phyloP scores from a whole-genome alignment of 2,797 vertebrate species.

The Decapterus maruadsi region DNA sequence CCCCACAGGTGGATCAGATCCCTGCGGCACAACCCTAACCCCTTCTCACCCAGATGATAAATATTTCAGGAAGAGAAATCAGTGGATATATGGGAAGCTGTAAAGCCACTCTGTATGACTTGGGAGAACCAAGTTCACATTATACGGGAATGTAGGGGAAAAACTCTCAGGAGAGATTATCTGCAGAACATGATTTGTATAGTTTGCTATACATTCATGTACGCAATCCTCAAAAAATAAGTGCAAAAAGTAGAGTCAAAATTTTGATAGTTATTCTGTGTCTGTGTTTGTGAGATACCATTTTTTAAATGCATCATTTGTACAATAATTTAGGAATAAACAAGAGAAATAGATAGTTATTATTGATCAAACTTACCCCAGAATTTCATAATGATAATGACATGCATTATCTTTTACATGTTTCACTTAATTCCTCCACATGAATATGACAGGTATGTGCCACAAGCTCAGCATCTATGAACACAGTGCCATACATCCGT shows the following conservation, averaged over 20 bases:
- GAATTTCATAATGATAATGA: conserved; percentile 4
- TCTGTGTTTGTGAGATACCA: background rate
- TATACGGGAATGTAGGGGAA: conserved; percentile 28
- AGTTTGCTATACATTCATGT: background rate
- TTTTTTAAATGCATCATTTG: conserved; percentile 36
- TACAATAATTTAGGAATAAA: conserved; percentile 14
- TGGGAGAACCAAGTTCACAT: conserved; percentile 67
- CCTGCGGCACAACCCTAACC: conserved; percentile 71
- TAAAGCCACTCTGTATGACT: conserved; percentile 65
- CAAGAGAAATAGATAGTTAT: background rate
- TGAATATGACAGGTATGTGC: conserved; percentile 28
- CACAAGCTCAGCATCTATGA: conserved; percentile 25
- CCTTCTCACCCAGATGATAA: conserved; percentile 75
- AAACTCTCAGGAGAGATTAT: conserved; percentile 53
- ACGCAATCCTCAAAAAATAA: background rate
- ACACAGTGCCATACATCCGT: conserved; percentile 37
- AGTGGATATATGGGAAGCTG: conserved; percentile 65
- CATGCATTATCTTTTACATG: conserved; percentile 13
- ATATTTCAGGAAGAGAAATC: conserved; percentile 80
- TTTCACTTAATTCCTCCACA: conserved; percentile 23
- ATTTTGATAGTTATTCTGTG: background rate
- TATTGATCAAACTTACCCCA: background rate
- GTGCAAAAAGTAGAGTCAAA: background rate
- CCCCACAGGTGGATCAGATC: conserved; percentile 80
- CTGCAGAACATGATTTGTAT: conserved; percentile 21